Evolutionary conservation across 2,888 invertebrate genomes (phyloP), one percentile per base, ranked within the genome.

Genomic region (Panzeria rudis): DNA sequence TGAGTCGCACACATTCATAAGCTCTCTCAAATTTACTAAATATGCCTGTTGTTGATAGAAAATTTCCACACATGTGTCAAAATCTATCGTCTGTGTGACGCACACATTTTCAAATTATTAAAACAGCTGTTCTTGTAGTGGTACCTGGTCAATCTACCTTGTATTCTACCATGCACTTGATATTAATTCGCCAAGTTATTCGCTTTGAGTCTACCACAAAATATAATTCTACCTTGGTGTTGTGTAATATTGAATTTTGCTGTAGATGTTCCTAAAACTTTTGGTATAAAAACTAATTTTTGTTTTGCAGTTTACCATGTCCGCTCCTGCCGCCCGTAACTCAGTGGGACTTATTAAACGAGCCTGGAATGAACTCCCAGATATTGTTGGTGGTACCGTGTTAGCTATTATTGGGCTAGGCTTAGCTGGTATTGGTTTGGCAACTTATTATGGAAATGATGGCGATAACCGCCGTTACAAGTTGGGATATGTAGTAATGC

Each of bases 291-390:
- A 6, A 59, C 20, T 17, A 32, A 17, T 1, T 44, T 32, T 61
- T 62, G 29, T 8, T 8, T 56, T 50, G 41, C 86, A 86, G 38
- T 76, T 82, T 83, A 83, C 68, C 80, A 91, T 91, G 91, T 91
- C 92, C 66, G 89, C 90, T 81, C 86, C 90, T 73, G 90, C 89
- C 61, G 89, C 89, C 84, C 89, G 90, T 86, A 90, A 90, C 61
- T 75, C 91, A 4, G 86, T 88, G 6, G 91, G 89, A 1, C 87
- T 93, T 3, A 86, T 93, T 11, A 91, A 92, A 68, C 89, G 90
- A 59, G 92, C 90, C 25, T 95, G 96, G 95, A 92, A 94, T 89
- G 95, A 96, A 92, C 95, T 96, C 83, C 96, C 96, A 4, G 96
- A 96, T 92, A 92, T 96, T 64, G 91, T 96, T 54, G 95, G 94